Base-by-base conservation (phyloP, 2,797 vertebrate genomes). In the Muscicapa comitata region DNA sequence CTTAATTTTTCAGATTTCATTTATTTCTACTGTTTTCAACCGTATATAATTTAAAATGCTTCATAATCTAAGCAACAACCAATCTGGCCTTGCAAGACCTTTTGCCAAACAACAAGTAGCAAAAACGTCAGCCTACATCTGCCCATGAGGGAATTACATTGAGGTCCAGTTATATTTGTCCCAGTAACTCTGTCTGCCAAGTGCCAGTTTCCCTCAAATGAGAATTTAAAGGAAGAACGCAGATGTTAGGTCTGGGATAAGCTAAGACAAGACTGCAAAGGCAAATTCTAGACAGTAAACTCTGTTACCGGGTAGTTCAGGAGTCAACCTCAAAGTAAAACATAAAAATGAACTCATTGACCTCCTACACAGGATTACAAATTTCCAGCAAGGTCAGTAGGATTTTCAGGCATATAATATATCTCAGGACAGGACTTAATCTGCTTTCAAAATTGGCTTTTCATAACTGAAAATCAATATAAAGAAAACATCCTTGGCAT, bases 141-240 rank as follows among this genome's bases (percentile, higher is more conserved):
- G 59, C 65, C 75, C 78, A 28, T 75, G 54, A 74, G 68, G 68
- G 92, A 92, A 88, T 92, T 93, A 74, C 53, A n/a, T 1, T 81
- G 93, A 96, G 79, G 85, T 94, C 76, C 87, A 90, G 84, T 90
- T 94, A 88, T 89, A 92, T 95, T 95, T 91, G 92, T 85, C 94
- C 75, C 86, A 51, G 73, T 75, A 87, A 70, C 43, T 82, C 88
- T 78, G 79, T 58, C 75, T 91, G 91, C 81, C 94, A 96, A 93
- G 76, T 21, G 61, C 72, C 65, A 68, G 72, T 63, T 89, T 87
- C 73, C 42, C 66, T 91, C 81, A 94, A 74, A 80, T 42, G 38
- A 94, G n/a, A 77, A 91, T 85, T 94, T 87, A 87, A 88, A 85
- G 93, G 78, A 94, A 89, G 75, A 91, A 43, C 78, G 62, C 61